Percentiles rank a stretch among this genome's conserved stretches.
These are phyloP conservation scores for Hippocampus barbouri DNA, from an alignment of 2,113 vertebrate species.

Conservation along the genomic window DNA sequence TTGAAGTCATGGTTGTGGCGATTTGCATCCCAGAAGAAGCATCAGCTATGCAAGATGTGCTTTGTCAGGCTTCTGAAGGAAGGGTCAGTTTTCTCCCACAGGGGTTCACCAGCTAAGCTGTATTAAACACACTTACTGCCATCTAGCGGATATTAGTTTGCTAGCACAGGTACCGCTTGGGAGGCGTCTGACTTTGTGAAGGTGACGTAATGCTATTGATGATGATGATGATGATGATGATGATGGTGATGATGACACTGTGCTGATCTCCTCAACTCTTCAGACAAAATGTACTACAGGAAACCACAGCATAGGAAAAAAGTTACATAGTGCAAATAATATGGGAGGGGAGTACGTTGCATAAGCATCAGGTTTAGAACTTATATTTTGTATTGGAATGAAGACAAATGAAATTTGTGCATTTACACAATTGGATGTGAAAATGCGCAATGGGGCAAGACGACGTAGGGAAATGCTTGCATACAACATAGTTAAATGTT, in stretches of 20 bases:
- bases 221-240: background rate
- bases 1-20: constrained; percentile 22
- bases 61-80: constrained; percentile 17
- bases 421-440: too few species aligned
- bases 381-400: too few species aligned
- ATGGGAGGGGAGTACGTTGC: too few species aligned
- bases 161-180: constrained; percentile 17
- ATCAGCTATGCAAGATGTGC: constrained; percentile 36
- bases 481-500: too few species aligned
- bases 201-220: constrained; percentile 2
- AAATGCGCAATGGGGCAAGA: too few species aligned
- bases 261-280: background rate
- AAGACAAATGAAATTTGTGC: too few species aligned
- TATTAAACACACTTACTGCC: constrained; percentile 42
- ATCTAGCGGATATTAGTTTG: constrained; percentile 35
- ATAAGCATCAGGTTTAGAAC: too few species aligned
- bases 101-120: background rate
- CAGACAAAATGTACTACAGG: background rate
- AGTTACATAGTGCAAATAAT: too few species aligned
- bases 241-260: background rate
- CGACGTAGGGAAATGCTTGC: too few species aligned
- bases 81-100: constrained; percentile 9
- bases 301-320: too few species aligned
- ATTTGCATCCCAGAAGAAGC: constrained; percentile 15
- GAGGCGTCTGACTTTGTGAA: background rate